Base-by-base conservation (phyloP, 2,797 vertebrate genomes). In the Champsocephalus esox region DNA sequence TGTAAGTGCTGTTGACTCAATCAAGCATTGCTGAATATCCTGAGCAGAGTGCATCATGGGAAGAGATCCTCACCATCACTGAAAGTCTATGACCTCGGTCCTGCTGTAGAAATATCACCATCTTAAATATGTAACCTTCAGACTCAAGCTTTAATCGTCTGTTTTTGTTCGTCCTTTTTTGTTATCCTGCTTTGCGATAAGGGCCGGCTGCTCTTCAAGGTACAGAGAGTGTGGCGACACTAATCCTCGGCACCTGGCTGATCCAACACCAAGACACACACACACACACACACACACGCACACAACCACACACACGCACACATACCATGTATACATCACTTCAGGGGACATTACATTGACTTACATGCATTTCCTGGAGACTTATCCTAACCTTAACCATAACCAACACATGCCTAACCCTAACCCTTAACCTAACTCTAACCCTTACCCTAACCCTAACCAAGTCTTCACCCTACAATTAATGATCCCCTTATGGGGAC, bases 181-280 rank as follows among this genome's bases (percentile, higher is more conserved):
- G 28, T 28, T 28, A 28, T 82, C 28, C 51, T 44, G 65, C 72
- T 44, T 24, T 72, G 21, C 43, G 83, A 86, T 77, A 80, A 76
- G 70, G 81, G 13, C 61, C 44, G 63, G 74, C 80, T 79, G 81
- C 82, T 74, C 80, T 85, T 86, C 83, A 84, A 77, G 89, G 88
- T 87, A 86, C 86, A 86, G 48, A 55, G 86, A 75, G 48, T 84
- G 49, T 86, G 78, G 89, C 88, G 85, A 81, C 75, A 88, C 89
- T 91, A 91, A 91, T 91, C 89, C 87, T 69, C 62, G 75, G 71
- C 89, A 89, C 89, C 89, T 91, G 89, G 82, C 61, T 21, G 80
- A 51, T 59, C 51, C 32, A 66, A 79, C 79, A 71, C 70, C 66
- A 43, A 28, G 28, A 28, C 3, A 67, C 21, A 68, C 75, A 77